Evolutionary conservation across 2,888 invertebrate species (phyloP), one percentile per base, ranked within the genome.

Genomic region (Drosophila lacicola): DNA sequence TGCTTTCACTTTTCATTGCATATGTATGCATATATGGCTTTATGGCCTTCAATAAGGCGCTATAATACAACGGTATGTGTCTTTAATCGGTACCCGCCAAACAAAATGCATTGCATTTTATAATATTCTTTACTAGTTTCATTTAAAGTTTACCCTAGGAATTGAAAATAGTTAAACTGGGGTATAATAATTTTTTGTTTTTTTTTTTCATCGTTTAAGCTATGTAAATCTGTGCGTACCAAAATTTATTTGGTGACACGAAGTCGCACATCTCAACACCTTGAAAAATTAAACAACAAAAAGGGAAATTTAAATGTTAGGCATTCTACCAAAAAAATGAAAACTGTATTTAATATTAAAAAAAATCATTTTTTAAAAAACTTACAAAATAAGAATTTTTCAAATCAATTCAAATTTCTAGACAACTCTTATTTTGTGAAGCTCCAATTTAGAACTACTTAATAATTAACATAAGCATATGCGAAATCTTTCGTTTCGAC

Each of bases 1-100:
- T 37, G 45, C 54, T 68, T 73, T 62, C 50, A 49, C 34, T 58
- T 74, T 67, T 42, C 10, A 55, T 6, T 8, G 41, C 8, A 36
- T 37, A 8, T 9, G 33, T 37, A 33, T 8, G 11, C 37, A 66
- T 41, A 25, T 33, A 74, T 51, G 19, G 14, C 14, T 60, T 34
- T 44, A 46, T 55, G 36, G 25, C n/a, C 66, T 47, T 51, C 13
- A 21, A 44, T 29, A 17, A 21, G 3, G 8, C 29, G 4, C n/a
- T 33, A 2, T 51, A 51, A 25, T 8, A 9, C 61, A 37, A 14
- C 10, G 45, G 33, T 6, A 19, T 29, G n/a, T 41, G 36, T 36
- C 6, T 36, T 47, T 19, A 36, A 3, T n/a, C 34, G n/a, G 3
- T 17, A 36, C 19, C n/a, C 4, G 8, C 9, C 5, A 9, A 11